phyloP scores from a whole-genome alignment of 2,888 invertebrate genomes.

The Argynnis bischoffii region DNA sequence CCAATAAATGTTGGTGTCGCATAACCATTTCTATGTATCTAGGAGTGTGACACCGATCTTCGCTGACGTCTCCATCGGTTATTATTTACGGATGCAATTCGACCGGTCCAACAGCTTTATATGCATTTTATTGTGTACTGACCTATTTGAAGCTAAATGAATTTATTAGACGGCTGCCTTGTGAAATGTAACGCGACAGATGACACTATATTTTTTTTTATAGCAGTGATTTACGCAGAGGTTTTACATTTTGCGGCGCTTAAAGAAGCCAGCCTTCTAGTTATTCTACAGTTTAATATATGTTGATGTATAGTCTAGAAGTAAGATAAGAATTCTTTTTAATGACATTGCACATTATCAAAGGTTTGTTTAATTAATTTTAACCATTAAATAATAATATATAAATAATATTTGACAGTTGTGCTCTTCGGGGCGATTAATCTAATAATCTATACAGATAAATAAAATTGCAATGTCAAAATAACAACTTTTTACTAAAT shows the following conservation, averaged over 20 bases:
- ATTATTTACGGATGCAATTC: slow-evolving; percentile 42
- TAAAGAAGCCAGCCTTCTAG: neutral
- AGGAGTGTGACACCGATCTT: slow-evolving; percentile 40
- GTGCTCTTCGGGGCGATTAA: too few relatives aligned
- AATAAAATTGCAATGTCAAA: too few relatives aligned
- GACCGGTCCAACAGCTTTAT: slow-evolving; percentile 39
- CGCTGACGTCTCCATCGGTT: slow-evolving; percentile 36
- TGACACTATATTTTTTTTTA: too few relatives aligned
- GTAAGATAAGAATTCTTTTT: too few relatives aligned
- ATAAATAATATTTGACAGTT: too few relatives aligned
- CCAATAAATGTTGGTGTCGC: slow-evolving; percentile 44
- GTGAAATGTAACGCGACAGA: slow-evolving; percentile 28
- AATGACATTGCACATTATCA: too few relatives aligned
- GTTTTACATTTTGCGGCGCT: neutral
- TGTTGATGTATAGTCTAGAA: too few relatives aligned
- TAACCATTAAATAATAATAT: too few relatives aligned
- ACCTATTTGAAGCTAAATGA: slow-evolving; percentile 36
- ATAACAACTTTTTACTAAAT: too few relatives aligned
- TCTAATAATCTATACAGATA: too few relatives aligned
- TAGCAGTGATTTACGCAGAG: slow-evolving; percentile 17
- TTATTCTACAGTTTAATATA: too few relatives aligned
- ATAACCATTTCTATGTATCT: slow-evolving; percentile 48
- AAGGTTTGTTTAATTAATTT: too few relatives aligned
- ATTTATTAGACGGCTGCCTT: slow-evolving; percentile 32
- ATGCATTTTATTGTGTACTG: slow-evolving; percentile 37